These are phyloP conservation scores for Sapayoa aenigma DNA, from an alignment of 2,113 vertebrate genomes.

Conservation along the genomic window DNA sequence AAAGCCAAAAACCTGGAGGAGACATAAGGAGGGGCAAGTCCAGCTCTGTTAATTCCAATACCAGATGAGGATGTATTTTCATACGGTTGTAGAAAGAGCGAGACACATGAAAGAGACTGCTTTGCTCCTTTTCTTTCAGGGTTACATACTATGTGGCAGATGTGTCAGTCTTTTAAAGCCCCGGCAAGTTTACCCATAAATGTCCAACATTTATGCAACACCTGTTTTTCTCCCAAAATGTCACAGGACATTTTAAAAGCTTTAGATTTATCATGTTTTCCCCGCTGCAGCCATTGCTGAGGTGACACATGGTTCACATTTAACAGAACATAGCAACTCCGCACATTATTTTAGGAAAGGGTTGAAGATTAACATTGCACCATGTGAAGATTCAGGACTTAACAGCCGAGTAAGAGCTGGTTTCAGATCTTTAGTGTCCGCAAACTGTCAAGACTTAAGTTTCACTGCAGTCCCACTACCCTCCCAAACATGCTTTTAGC, in stretches of 20 bases:
- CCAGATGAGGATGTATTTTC: conserved; percentile 65
- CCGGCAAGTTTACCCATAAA: conserved; percentile 61
- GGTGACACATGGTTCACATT: conserved; percentile 65
- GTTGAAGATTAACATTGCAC: conserved; percentile 51
- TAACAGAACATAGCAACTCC: conserved; percentile 47
- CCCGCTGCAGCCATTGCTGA: conserved; percentile 26
- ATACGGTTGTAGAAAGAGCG: not conserved
- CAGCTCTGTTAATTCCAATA: conserved; percentile 56
- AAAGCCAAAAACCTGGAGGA: conserved; percentile 46
- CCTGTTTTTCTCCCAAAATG: conserved; percentile 63
- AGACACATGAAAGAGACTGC: conserved; percentile 48
- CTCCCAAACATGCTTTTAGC: not conserved
- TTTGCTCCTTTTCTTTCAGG: conserved; percentile 48
- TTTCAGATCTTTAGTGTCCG: conserved; percentile 47
- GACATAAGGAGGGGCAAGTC: not conserved
- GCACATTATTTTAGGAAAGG: conserved; percentile 53
- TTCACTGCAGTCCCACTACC: not conserved
- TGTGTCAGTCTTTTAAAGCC: conserved; percentile 64
- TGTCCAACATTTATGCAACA: conserved; percentile 64
- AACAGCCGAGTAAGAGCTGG: conserved; percentile 26
- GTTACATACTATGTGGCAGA: conserved; percentile 60
- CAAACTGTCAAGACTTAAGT: conserved; percentile 45
- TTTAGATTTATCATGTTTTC: conserved; percentile 61
- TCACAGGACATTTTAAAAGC: conserved; percentile 60
- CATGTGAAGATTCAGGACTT: conserved; percentile 52